Percentiles rank a stretch among this genome's conserved stretches.
These are phyloP conservation scores for Sebastolobus alascanus DNA, from an alignment of 2,797 vertebrate genomes.

Conservation along the genomic window DNA sequence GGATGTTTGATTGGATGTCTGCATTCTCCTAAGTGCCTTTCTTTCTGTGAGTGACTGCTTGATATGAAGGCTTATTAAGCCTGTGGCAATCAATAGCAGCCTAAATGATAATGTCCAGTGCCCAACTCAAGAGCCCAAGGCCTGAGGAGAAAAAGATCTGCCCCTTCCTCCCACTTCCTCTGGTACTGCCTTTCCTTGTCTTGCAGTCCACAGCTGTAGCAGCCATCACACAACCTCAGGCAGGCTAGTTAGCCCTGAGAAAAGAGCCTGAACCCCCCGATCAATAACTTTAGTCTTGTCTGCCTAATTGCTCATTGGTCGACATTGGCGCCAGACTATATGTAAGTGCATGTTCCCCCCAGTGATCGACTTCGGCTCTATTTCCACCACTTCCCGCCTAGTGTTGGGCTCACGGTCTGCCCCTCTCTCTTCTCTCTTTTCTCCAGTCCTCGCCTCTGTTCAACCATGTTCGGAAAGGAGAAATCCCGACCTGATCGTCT, in stretches of 20 bases:
- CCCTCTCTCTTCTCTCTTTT: conserved; percentile 70
- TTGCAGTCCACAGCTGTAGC: conserved; percentile 52
- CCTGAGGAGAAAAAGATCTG: conserved; percentile 71
- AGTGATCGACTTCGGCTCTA: conserved; percentile 77
- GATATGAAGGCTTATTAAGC: conserved; percentile 69
- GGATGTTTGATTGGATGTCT: conserved; percentile 30
- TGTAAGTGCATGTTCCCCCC: conserved; percentile 81
- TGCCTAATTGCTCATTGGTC: conserved; percentile 91
- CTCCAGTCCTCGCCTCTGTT: conserved; percentile 71
- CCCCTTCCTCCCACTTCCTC: conserved; percentile 64
- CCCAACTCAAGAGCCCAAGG: conserved; percentile 71
- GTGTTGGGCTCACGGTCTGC: conserved; percentile 72
- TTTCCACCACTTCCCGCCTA: conserved; percentile 76
- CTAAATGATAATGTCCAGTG: conserved; percentile 77
- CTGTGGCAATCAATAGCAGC: conserved; percentile 75
- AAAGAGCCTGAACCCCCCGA: conserved; percentile 81
- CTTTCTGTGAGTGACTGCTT: conserved; percentile 52
- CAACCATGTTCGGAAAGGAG: conserved; percentile 73
- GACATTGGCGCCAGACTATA: conserved; percentile 84
- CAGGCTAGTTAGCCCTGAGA: conserved; percentile 83
- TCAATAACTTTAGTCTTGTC: conserved; percentile 89
- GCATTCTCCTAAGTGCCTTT: conserved; percentile 45
- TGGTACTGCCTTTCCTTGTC: conserved; percentile 48
- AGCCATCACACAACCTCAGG: conserved; percentile 80
- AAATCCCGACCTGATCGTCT: conserved; percentile 68